Conservation (phyloP, 2,113 vertebrate species). For the Pelecanus crispus region DNA sequence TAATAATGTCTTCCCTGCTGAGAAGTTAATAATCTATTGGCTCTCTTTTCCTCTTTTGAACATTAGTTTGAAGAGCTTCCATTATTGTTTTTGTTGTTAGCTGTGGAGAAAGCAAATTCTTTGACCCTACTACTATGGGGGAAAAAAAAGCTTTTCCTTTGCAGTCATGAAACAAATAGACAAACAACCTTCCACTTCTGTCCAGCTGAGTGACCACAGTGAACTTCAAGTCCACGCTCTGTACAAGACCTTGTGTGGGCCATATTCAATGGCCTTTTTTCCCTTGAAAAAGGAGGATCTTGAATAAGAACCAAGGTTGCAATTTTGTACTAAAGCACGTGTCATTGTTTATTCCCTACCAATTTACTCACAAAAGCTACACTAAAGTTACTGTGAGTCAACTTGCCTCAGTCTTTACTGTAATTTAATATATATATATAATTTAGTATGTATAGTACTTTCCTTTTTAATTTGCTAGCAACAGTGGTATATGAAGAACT, state of each 20-base stretch:
- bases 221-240: background rate
- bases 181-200: background rate
- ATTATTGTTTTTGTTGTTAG: conserved; percentile 50
- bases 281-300: background rate
- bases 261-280: background rate
- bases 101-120: conserved; percentile 30
- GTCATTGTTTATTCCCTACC: background rate
- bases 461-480: background rate
- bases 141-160: background rate
- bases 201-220: background rate
- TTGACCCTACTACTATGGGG: background rate
- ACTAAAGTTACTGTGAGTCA: background rate
- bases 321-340: background rate
- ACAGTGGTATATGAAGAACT: background rate
- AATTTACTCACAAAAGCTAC: background rate
- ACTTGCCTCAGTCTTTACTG: background rate
- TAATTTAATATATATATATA: background rate
- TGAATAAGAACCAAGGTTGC: background rate
- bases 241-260: background rate
- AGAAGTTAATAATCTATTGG: conserved; percentile 58
- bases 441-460: background rate
- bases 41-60: conserved; percentile 33
- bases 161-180: background rate
- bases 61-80: conserved; percentile 45
- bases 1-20: conserved; percentile 19